Percentiles rank a stretch among this genome's conserved stretches.
Conservation (phyloP, 2,113 vertebrate genomes). For the Trogon melanurus region DNA sequence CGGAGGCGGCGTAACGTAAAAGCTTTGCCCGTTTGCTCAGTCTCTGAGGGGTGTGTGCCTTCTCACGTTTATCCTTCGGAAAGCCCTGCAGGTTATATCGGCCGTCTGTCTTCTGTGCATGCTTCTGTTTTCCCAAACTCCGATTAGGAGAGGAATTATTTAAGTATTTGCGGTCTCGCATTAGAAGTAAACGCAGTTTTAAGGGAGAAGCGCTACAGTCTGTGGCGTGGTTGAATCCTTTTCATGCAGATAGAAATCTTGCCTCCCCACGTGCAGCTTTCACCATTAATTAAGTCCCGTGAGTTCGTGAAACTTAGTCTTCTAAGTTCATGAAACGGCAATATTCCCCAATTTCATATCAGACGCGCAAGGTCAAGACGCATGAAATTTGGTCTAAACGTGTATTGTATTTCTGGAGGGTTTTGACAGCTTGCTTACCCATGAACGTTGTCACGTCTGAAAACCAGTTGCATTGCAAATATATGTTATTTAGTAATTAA, state of each 20-base stretch:
- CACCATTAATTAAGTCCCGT: neutral
- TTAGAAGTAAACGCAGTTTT: neutral
- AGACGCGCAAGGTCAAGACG: rapidly evolving
- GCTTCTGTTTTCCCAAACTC: neutral
- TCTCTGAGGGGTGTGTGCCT: neutral
- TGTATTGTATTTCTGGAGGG: neutral
- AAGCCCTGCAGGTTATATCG: neutral
- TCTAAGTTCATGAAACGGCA: neutral
- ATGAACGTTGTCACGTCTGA: neutral
- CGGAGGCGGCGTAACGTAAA: neutral
- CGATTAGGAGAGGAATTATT: neutral
- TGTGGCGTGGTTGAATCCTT: neutral
- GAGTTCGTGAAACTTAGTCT: neutral
- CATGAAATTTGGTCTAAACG: neutral
- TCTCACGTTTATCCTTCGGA: neutral
- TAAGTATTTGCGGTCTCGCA: neutral
- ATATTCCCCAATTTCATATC: neutral
- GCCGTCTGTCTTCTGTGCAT: neutral
- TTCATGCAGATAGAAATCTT: neutral
- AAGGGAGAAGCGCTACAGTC: rapidly evolving
- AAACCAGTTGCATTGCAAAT: neutral
- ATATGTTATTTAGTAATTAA: neutral
- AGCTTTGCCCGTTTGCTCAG: neutral
- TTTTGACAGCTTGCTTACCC: neutral
- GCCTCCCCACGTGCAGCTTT: neutral